Percentiles rank a stretch among this genome's conserved stretches.
These are phyloP conservation scores for Gastrophysa polygoni DNA, from an alignment of 2,888 invertebrate genomes.

Conservation along the genomic window DNA sequence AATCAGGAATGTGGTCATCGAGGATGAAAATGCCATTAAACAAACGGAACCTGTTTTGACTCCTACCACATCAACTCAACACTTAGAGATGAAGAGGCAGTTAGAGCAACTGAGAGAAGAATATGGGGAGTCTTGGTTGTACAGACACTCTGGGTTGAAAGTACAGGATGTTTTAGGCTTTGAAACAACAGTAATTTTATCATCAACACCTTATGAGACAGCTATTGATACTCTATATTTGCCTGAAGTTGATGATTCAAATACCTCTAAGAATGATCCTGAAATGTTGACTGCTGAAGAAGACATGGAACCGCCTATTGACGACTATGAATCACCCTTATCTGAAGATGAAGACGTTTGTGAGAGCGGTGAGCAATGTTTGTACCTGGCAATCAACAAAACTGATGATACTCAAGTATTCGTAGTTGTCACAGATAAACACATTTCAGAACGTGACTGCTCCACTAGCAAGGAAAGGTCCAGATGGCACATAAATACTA, in stretches of 20 bases:
- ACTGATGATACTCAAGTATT: constrained; percentile 53
- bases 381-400: constrained; percentile 50
- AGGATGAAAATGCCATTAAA: constrained; percentile 54
- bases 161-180: constrained; percentile 65
- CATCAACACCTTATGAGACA: constrained; percentile 35
- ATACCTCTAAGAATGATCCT: constrained; percentile 23
- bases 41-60: constrained; percentile 44
- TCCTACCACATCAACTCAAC: constrained; percentile 39
- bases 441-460: constrained; percentile 53
- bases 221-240: constrained; percentile 18
- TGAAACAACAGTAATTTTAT: constrained; percentile 46
- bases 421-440: constrained; percentile 52
- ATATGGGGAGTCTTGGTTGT: constrained; percentile 68
- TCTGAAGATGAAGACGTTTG: constrained; percentile 48
- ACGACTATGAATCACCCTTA: too few relatives aligned
- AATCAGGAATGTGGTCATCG: constrained; percentile 57
- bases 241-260: neutral
- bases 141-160: constrained; percentile 51
- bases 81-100: constrained; percentile 40
- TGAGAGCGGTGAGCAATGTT: constrained; percentile 52
- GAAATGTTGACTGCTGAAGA: neutral
- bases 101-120: constrained; percentile 64
- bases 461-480: constrained; percentile 49
- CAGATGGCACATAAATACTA: constrained; percentile 61
- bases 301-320: too few relatives aligned